Evolutionary conservation across 2,888 invertebrate genomes (phyloP).

Genomic region (Brenthis hecate): DNA sequence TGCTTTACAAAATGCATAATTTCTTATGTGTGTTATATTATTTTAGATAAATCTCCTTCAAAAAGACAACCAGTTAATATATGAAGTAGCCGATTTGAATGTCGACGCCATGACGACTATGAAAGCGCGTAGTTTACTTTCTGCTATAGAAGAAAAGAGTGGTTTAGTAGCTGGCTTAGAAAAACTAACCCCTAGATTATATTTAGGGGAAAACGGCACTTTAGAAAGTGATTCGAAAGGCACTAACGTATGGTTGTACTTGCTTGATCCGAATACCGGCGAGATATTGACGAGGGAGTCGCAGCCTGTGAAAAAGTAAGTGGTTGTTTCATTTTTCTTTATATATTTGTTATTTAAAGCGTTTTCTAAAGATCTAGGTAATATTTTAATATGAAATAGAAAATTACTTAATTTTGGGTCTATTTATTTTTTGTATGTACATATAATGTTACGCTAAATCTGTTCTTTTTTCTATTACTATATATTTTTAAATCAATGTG

Average conservation of each 20-base stretch:
- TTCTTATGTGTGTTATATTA: background rate
- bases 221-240: slow-evolving; percentile 87
- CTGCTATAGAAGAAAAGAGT: slow-evolving; percentile 87
- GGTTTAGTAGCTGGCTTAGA: slow-evolving; percentile 91
- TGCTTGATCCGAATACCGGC: slow-evolving; percentile 90
- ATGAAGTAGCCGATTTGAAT: slow-evolving; percentile 88
- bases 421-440: no score
- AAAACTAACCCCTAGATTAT: slow-evolving; percentile 90
- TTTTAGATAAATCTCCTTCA: slow-evolving; percentile 89
- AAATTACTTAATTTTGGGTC: no score
- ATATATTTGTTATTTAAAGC: background rate
- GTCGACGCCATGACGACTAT: slow-evolving; percentile 84
- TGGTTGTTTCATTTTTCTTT: slow-evolving; percentile 47
- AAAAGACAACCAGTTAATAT: slow-evolving; percentile 88
- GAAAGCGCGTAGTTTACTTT: slow-evolving; percentile 71
- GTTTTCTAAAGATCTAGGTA: background rate
- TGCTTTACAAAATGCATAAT: background rate
- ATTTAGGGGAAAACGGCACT: slow-evolving; percentile 88
- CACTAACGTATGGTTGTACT: slow-evolving; percentile 94
- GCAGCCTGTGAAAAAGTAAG: slow-evolving; percentile 85
- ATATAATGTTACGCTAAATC: no score
- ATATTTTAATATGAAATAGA: no score
- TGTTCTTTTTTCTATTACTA: no score
- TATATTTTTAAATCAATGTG: no score
- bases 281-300: slow-evolving; percentile 88